Base-by-base conservation (phyloP, 64 coral and sea anemone species). In the Orbicella faveolata region DNA sequence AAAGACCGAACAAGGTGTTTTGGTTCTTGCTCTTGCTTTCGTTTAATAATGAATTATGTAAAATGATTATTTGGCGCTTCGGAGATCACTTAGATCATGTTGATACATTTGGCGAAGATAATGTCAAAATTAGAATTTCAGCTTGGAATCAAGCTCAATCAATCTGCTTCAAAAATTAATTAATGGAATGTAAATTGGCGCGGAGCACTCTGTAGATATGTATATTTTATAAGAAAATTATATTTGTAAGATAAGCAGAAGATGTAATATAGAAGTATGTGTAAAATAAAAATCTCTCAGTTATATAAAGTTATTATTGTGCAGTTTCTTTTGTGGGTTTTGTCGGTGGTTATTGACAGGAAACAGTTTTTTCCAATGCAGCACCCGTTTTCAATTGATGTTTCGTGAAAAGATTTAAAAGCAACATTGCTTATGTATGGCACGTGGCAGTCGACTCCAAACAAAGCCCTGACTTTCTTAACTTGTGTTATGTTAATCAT, bases 211-310 rank as follows among this genome's bases (percentile, higher is more conserved):
- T 85, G 82, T 85, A 70, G 73, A 85, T 69, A 70, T 85, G 82
- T 73, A 85, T 85, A 85, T 85, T 85, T 85, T 85, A 85, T 85
- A 85, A 73, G 63, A 52, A 84, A 85, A 72, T 72, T 85, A 85
- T 85, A 85, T 85, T 85, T 85, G 65, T 85, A 85, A 85, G 2
- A 85, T 85, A 55, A 34, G 30, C 17, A 15, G 13, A 20, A 67
- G 15, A 52, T 67, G 80, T 41, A 73, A 70, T 13, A 51, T 84
- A 84, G 35, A 72, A 30, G 18, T 78, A 78, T 41, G 41, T 19
- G 13, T 72, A 52, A 72, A 72, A 70, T 52, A 85, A 72, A 65
- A 85, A 34, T 18, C 23, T 83, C 37, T 44, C 34, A 63, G 20
- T 17, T 48, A 67, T 65, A 67, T 23, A 21, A 21, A 37, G 16